These are phyloP conservation scores for Drosophila incognita DNA, from an alignment of 2,888 invertebrate species.

Conservation along the genomic window DNA sequence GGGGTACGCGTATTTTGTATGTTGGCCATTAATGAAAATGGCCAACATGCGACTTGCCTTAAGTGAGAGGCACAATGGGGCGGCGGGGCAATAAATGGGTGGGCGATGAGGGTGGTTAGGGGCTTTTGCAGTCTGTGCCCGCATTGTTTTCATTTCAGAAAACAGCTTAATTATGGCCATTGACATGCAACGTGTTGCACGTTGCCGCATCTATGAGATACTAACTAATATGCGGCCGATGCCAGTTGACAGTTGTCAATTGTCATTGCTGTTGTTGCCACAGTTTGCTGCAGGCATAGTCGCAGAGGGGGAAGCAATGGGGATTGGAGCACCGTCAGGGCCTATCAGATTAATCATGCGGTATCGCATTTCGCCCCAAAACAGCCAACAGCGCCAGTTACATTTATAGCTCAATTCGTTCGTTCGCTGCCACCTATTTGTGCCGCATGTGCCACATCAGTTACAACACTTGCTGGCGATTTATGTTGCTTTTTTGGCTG, in stretches of 20 bases:
- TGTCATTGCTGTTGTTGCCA: conserved; percentile 18
- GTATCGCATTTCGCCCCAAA: conserved; percentile 74
- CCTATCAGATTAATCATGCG: conserved; percentile 77
- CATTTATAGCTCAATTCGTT: conserved; percentile 76
- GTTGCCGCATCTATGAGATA: conserved; percentile 48
- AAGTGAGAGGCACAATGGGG: background rate
- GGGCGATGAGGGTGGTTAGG: background rate
- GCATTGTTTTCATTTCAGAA: conserved; percentile 77
- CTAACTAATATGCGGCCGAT: conserved; percentile 67
- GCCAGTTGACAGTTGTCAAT: conserved; percentile 6
- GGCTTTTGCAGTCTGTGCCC: conserved; percentile 36
- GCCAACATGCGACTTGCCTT: conserved; percentile 57
- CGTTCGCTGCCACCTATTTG: conserved; percentile 34
- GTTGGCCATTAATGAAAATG: conserved; percentile 77
- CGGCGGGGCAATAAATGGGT: background rate
- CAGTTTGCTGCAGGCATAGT: background rate
- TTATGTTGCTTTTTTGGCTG: conserved; percentile 70
- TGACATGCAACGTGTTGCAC: conserved; percentile 80
- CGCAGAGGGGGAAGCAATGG: background rate
- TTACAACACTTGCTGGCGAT: conserved; percentile 58
- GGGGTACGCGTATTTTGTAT: conserved; percentile 51
- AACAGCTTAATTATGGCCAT: conserved; percentile 79
- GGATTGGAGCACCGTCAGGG: conserved; percentile 27
- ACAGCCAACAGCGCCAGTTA: conserved; percentile 43
- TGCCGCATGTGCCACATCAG: conserved; percentile 35